phyloP scores from a whole-genome alignment of 2,888 invertebrate genomes.

The Galeopsomyia nigrocyanea region DNA sequence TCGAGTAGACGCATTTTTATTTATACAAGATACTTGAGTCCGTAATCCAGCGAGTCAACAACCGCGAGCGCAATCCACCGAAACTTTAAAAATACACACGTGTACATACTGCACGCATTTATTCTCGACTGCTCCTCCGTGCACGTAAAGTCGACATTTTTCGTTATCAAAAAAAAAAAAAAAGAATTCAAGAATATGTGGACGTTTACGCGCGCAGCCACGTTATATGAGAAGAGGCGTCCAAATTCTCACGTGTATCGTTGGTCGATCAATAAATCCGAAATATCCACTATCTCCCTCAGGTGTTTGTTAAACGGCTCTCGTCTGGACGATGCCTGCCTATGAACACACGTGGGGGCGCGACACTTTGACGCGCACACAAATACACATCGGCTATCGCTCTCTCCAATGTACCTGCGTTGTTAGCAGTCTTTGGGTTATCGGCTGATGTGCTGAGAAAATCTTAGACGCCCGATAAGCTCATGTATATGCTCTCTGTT shows the following conservation, averaged over 20 bases:
- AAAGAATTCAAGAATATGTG: conserved; percentile 14
- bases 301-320: conserved; percentile 37
- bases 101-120: not conserved
- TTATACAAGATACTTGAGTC: too few species aligned
- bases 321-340: not conserved
- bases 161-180: conserved; percentile 6
- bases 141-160: not conserved
- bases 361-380: not conserved
- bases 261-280: conserved; percentile 39
- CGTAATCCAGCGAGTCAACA: too few species aligned
- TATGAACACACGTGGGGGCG: conserved; percentile 3
- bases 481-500: too few species aligned
- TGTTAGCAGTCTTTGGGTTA: conserved; percentile 5
- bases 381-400: not conserved
- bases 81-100: conserved; percentile 10
- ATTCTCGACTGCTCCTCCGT: too few species aligned
- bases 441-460: conserved; percentile 32
- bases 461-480: conserved; percentile 27
- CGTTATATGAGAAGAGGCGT: not conserved
- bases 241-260: conserved; percentile 22
- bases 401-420: conserved; percentile 25
- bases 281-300: conserved; percentile 20
- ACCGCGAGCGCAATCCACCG: not conserved
- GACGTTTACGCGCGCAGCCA: not conserved
- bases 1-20: too few species aligned